Evolutionary conservation across 2,113 vertebrate genomes (phyloP).

Genomic region (Perca schrenkii): DNA sequence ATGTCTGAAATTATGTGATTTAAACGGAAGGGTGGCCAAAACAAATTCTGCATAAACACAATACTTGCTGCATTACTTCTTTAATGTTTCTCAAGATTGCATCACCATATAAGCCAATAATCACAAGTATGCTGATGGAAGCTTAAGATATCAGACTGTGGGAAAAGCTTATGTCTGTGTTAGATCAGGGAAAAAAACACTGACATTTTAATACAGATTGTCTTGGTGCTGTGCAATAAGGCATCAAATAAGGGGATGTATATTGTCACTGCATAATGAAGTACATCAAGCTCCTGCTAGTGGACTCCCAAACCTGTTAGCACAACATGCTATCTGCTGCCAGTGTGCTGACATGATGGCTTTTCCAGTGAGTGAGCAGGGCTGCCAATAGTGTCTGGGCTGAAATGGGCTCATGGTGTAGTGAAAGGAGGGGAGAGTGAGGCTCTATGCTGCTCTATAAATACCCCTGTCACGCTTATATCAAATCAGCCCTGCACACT

Average conservation of each 20-base stretch:
- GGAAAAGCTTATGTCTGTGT: constrained; percentile 55
- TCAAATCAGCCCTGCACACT: constrained; percentile 77
- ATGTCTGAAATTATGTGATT: constrained; percentile 27
- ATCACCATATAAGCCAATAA: constrained; percentile 61
- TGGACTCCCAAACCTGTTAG: constrained; percentile 80
- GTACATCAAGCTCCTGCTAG: constrained; percentile 60
- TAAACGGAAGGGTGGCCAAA: not conserved
- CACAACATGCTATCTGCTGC: constrained; percentile 79
- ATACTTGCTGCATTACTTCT: constrained; percentile 17
- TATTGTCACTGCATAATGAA: constrained; percentile 77
- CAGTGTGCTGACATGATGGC: constrained; percentile 85
- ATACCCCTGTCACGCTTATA: constrained; percentile 82
- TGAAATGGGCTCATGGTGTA: constrained; percentile 69
- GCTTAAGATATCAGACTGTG: constrained; percentile 54
- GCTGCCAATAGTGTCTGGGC: constrained; percentile 81
- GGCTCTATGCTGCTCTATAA: constrained; percentile 77
- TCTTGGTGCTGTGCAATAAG: constrained; percentile 63
- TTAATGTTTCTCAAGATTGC: constrained; percentile 67
- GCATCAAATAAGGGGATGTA: constrained; percentile 67
- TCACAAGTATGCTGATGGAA: constrained; percentile 54
- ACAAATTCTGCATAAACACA: constrained; percentile 32
- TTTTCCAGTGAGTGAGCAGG: constrained; percentile 84
- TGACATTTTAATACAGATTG: constrained; percentile 70
- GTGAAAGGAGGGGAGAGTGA: constrained; percentile 58
- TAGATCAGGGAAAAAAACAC: constrained; percentile 26